Evolutionary conservation across 1,140 invertebrate species (phyloP).

Genomic region (Neodiprion lecontei): DNA sequence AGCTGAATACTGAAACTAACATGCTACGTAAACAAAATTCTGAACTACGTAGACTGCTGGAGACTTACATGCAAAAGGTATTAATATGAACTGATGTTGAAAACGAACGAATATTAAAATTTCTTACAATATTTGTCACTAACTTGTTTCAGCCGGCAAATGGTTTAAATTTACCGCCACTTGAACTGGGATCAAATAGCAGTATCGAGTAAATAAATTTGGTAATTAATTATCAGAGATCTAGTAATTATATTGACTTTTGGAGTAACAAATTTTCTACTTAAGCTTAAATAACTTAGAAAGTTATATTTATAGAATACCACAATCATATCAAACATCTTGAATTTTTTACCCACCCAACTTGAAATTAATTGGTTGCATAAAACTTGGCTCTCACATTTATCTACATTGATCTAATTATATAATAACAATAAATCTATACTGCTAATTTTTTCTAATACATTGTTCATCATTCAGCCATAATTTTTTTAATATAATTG

Average conservation of each 20-base stretch:
- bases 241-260: too few species aligned
- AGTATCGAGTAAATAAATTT: conserved; percentile 17
- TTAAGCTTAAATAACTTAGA: too few species aligned
- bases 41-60: conserved; percentile 62
- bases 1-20: conserved; percentile 58
- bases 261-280: too few species aligned
- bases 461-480: too few species aligned
- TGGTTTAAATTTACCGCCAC: neutral
- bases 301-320: too few species aligned
- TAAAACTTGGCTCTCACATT: too few species aligned
- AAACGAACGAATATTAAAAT: neutral
- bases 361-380: neutral
- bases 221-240: too few species aligned
- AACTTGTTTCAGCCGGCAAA: conserved; percentile 26
- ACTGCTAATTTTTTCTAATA: too few species aligned
- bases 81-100: conserved; percentile 13
- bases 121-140: neutral
- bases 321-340: too few species aligned
- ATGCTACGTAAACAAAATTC: conserved; percentile 62
- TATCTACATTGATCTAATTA: too few species aligned
- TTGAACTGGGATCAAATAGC: conserved; percentile 22
- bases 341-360: neutral
- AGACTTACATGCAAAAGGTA: conserved; percentile 42
- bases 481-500: too few species aligned
- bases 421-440: too few species aligned